Evolutionary conservation across 1,140 invertebrate genomes (phyloP), one percentile per base, ranked within the genome.

Genomic region (Drosophila saltans): DNA sequence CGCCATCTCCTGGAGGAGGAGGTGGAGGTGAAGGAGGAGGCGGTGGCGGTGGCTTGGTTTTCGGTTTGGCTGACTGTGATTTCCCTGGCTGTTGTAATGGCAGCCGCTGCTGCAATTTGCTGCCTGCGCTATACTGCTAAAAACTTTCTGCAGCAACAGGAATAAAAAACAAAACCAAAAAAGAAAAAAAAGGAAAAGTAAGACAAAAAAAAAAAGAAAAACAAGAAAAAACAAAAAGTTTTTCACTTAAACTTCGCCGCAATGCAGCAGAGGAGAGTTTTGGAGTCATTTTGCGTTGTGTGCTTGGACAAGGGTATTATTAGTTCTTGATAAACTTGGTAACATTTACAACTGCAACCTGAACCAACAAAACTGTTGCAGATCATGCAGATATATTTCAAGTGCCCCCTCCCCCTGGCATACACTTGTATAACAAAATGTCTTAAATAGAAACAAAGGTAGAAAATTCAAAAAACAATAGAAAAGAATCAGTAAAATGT

Each of bases 171-270:
- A 21, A 21, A 45, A 45, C 28, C 28, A 30, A 24, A 48, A 7
- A 48, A 48, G 26, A 52, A 75, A 64, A 80, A 86, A 88, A 81
- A 85, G 66, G 73, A 85, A 86, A 88, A 36, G 1, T 36, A 36
- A 30, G 28, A 36, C 33, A 36, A 36, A 36, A 36, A 52, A 16
- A 21, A 45, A 52, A 52, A 16, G 16, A 48, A 16, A 80, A 85
- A 80, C 80, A 72, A 40, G 45, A 75, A 64, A 82, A 86, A 82
- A 78, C 81, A 69, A 80, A 85, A 86, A 86, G 80, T 86, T 86
- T 86, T 86, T 86, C 83, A 86, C 83, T 86, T 86, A 88, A 86
- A 86, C 83, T 86, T 88, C 83, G 67, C 75, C 83, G 83, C 83
- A 86, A 83, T 86, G 83, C 83, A 88, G 72, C 83, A 88, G 80